These are phyloP conservation scores for Nesospiza acunhae DNA, from an alignment of 2,113 vertebrate genomes.

Conservation along the genomic window DNA sequence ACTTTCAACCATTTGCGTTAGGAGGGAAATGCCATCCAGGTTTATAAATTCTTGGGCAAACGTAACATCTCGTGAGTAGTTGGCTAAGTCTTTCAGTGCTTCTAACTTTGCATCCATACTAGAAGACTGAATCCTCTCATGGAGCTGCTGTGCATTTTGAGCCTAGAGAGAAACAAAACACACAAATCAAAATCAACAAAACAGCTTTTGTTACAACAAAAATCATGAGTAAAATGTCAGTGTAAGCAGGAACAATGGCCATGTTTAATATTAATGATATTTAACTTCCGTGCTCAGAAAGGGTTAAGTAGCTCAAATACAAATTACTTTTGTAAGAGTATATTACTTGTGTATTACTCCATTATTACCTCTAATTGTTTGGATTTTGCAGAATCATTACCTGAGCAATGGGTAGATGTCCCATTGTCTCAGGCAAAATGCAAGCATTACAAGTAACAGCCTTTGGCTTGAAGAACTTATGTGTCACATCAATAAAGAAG, in stretches of 20 bases:
- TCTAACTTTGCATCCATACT: constrained; percentile 98
- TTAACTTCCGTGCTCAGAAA: neutral
- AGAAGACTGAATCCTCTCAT: constrained; percentile 93
- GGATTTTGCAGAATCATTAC: neutral
- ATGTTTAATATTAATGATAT: neutral
- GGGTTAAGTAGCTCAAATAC: neutral
- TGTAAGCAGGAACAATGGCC: neutral
- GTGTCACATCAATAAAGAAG: neutral
- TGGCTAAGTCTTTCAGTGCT: constrained; percentile 93
- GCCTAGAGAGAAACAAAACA: constrained; percentile 72
- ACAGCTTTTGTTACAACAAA: neutral
- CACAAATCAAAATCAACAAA: neutral
- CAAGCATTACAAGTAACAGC: neutral
- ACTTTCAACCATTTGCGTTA: constrained; percentile 98
- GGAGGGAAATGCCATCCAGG: constrained; percentile 93
- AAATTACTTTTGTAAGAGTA: neutral
- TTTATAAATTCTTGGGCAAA: constrained; percentile 99
- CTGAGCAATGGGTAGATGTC: neutral
- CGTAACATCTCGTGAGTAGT: constrained; percentile 90
- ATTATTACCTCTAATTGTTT: neutral
- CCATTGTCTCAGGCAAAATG: neutral
- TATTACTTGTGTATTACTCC: neutral
- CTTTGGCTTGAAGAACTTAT: neutral
- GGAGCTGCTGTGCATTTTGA: constrained; percentile 89
- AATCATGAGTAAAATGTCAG: neutral